Base-by-base conservation (phyloP, 2,888 invertebrate species). In the Agrochola macilenta region DNA sequence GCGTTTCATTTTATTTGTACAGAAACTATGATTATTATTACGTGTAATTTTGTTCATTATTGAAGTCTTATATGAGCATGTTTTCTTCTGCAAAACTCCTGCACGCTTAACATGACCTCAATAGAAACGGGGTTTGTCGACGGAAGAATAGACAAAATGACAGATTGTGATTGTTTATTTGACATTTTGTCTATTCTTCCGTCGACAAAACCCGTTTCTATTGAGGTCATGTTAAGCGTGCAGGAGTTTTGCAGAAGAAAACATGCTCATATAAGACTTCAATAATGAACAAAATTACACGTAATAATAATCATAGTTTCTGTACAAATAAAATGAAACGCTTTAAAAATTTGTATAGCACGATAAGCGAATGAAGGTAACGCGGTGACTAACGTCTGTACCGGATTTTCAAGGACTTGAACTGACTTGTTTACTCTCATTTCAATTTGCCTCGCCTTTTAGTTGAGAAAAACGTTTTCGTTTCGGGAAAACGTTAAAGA, bases 331-430 rank as follows among this genome's bases (percentile, higher is more conserved):
- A 61, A 70, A 81, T 35, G 39, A 57, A 61, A 77, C 65, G 61
- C 64, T 81, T 73, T 70, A n/a, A 49, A 52, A 82, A 70, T 77
- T 77, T 11, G 63, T 72, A 14, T 7, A 17, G 43, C 14, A 20
- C 58, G 82, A 82, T 82, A 82, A 82, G 78, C 30, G 14, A 49
- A 69, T 52, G 57, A 54, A 65, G 23, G 81, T 68, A 54, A 35
- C 8, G 23, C 63, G 14, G 49, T 77, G 52, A 77, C 69, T 69
- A 81, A 81, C 35, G 17, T 35, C 23, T n/a, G 17, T 14, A 12
- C 39, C 20, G 35, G 43, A 65, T 81, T 77, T 65, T 63, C 82
- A 81, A 81, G 77, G 81, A 61, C 43, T 57, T 35, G 0, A 4
- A n/a, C n/a, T n/a, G n/a, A n/a, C n/a, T n/a, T n/a, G 7, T 26